These are phyloP conservation scores for Aphodius granarius DNA, from an alignment of 2,888 invertebrate genomes.

Conservation along the genomic window DNA sequence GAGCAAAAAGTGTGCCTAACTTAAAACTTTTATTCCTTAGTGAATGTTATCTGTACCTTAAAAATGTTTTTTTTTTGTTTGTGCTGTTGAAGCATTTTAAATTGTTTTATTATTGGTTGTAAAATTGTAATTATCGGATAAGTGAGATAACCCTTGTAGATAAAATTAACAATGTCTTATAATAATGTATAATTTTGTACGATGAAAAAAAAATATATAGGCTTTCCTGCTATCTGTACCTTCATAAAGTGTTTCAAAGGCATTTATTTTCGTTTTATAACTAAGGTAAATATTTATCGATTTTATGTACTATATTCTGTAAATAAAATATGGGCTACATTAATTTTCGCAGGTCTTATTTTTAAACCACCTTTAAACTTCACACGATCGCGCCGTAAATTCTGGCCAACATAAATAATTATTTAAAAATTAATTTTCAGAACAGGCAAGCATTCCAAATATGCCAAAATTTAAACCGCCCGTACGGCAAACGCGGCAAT, in stretches of 20 bases:
- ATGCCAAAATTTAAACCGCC: neutral
- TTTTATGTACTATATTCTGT: constrained; percentile 21
- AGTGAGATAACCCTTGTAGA: constrained; percentile 8
- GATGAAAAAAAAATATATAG: neutral
- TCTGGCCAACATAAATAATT: neutral
- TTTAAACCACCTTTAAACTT: constrained; percentile 18
- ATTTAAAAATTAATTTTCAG: neutral
- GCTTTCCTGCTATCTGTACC: neutral
- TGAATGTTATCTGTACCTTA: constrained; percentile 5
- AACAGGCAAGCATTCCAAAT: neutral
- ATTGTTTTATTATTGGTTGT: constrained; percentile 19
- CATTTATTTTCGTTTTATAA: constrained; percentile 18
- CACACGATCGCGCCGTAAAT: neutral
- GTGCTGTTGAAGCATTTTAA: constrained; percentile 4
- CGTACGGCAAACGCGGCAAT: neutral
- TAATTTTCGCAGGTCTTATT: constrained; percentile 5
- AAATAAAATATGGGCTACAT: constrained; percentile 21
- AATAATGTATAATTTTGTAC: neutral
- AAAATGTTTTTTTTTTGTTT: neutral
- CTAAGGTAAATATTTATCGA: constrained; percentile 17
- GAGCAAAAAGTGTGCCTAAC: constrained; percentile 17
- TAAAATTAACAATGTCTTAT: neutral
- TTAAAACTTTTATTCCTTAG: neutral
- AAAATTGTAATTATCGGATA: constrained; percentile 17
- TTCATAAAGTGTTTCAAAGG: constrained; percentile 4